phyloP scores from a whole-genome alignment of 2,113 vertebrate species.

The Chascanopsetta lugubris region DNA sequence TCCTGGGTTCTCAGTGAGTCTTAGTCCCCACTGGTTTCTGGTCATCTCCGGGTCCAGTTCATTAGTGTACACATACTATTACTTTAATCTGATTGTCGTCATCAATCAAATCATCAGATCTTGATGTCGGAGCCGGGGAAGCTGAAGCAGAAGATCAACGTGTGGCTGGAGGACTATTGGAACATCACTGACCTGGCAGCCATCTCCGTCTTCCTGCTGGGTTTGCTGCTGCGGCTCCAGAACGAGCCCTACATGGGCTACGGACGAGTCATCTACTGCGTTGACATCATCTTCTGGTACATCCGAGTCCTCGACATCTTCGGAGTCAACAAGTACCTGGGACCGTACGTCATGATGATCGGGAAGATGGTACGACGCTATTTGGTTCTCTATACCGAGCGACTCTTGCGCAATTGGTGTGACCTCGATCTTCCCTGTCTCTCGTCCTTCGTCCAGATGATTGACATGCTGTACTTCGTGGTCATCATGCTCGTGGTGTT shows the following conservation, averaged over 20 bases:
- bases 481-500: constrained; percentile 98
- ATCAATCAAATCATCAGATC: no score
- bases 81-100: no score
- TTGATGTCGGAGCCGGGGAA: constrained; percentile 99
- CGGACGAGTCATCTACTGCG: constrained; percentile 96
- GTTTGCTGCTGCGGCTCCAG: constrained; percentile 90
- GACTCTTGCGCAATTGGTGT: no score
- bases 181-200: constrained; percentile 95
- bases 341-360: constrained; percentile 99
- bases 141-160: constrained; percentile 95
- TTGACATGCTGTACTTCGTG: constrained; percentile 99
- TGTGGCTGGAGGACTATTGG: constrained; percentile 99
- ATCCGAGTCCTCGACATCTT: constrained; percentile 98
- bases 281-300: constrained; percentile 99
- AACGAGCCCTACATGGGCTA: constrained; percentile 95
- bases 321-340: constrained; percentile 98
- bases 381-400: neutral
- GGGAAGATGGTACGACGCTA: constrained; percentile 92
- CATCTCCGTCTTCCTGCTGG: constrained; percentile 91
- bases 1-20: no score
- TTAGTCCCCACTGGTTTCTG: no score
- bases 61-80: no score
- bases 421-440: neutral
- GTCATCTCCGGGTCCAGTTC: no score
- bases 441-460: constrained; percentile 85